Percentiles rank a stretch among this genome's conserved stretches.
These are phyloP conservation scores for Tubulanus polymorphus DNA, from an alignment of 2,888 invertebrate genomes.

Conservation along the genomic window DNA sequence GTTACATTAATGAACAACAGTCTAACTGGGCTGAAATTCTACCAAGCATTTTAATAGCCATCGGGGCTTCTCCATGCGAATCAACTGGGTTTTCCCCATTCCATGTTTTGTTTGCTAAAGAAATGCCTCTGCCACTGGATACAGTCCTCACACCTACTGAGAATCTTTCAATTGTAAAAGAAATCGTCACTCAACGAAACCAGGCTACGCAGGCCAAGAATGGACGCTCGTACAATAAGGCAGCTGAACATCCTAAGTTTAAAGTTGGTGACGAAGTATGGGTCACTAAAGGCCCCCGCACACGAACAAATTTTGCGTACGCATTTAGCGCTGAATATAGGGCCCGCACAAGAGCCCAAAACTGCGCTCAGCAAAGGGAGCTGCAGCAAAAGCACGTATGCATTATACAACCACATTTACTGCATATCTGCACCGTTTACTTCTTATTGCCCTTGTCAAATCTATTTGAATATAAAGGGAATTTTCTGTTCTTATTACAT, in stretches of 20 bases:
- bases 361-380: no score
- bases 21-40: slow-evolving; percentile 18
- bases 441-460: no score
- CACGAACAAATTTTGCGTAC: no score
- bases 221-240: slow-evolving; percentile 12
- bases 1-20: slow-evolving; percentile 18
- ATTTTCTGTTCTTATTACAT: no score
- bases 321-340: no score
- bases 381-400: no score
- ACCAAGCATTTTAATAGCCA: slow-evolving; percentile 23
- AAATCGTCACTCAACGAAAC: slow-evolving; percentile 14
- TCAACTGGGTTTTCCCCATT: slow-evolving; percentile 20
- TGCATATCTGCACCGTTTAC: no score
- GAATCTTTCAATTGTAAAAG: not conserved
- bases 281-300: no score
- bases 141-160: slow-evolving; percentile 14
- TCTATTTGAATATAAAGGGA: no score
- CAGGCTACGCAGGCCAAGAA: slow-evolving; percentile 12
- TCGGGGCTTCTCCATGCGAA: slow-evolving; percentile 18
- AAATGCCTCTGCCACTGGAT: slow-evolving; percentile 20
- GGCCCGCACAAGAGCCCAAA: no score
- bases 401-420: no score
- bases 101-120: slow-evolving; percentile 19
- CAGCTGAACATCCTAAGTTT: slow-evolving; percentile 8
- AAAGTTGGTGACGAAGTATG: slow-evolving; percentile 13